A percentile compares a stretch with the other conserved stretches of the same genome.
Conservation (phyloP, 2,888 invertebrate genomes). For the Drosophila niveifrons region DNA sequence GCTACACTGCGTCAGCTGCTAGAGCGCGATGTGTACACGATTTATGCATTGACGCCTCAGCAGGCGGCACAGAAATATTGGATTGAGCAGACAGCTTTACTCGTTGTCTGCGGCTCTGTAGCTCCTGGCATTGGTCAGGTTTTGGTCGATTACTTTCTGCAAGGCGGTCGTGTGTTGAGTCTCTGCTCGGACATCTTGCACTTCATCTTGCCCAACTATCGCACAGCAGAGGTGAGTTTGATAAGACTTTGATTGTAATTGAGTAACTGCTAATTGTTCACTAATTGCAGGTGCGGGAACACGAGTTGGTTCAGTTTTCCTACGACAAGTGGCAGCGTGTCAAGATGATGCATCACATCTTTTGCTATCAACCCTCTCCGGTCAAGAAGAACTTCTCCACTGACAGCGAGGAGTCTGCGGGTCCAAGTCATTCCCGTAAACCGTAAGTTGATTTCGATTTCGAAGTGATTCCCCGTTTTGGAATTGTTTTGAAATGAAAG, state of each 20-base stretch:
- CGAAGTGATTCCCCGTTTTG: not conserved
- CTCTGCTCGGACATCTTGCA: constrained; percentile 93
- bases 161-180: constrained; percentile 91
- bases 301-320: constrained; percentile 93
- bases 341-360: constrained; percentile 94
- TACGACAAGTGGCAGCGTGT: constrained; percentile 94
- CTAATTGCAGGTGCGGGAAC: constrained; percentile 89
- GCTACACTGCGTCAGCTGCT: constrained; percentile 89
- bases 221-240: constrained; percentile 90
- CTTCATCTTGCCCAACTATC: constrained; percentile 91
- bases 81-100: constrained; percentile 88
- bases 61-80: constrained; percentile 83
- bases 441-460: constrained; percentile 82
- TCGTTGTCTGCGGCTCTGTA: constrained; percentile 92
- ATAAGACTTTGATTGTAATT: not conserved
- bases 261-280: not conserved
- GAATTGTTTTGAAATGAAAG: constrained; percentile 5
- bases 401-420: constrained; percentile 88
- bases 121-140: constrained; percentile 88
- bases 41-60: constrained; percentile 87
- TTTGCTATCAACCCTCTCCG: constrained; percentile 94
- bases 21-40: constrained; percentile 88
- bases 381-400: constrained; percentile 93
- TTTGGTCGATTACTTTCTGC: constrained; percentile 90
- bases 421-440: constrained; percentile 84